These are phyloP conservation scores for Eospalax fontanierii DNA, from an alignment of 2,797 vertebrate genomes.

Conservation along the genomic window DNA sequence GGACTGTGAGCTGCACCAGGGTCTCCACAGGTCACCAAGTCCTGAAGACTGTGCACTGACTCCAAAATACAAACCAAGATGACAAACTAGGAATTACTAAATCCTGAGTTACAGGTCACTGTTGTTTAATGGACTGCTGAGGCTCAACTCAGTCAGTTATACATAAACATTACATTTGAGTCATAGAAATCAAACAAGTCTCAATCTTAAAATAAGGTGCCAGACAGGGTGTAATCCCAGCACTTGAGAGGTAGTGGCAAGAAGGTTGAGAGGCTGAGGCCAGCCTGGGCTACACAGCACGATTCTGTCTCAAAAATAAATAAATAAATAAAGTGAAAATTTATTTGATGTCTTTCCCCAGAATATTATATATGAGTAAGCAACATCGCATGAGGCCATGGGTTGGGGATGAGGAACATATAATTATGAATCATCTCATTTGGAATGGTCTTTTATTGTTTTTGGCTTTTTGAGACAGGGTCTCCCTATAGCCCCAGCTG, in stretches of 20 bases:
- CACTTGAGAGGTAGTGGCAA: neutral
- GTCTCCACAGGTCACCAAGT: neutral
- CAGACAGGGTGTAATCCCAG: neutral
- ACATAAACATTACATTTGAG: neutral
- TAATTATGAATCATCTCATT: neutral
- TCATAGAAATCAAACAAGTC: neutral
- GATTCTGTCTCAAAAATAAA: neutral
- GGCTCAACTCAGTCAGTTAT: neutral
- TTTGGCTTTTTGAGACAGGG: too few species aligned
- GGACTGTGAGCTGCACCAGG: neutral
- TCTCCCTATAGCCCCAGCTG: too few species aligned
- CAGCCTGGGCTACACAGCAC: neutral
- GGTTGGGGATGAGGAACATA: neutral
- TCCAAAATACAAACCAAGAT: conserved; percentile 48
- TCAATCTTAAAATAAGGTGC: neutral
- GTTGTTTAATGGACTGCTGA: neutral
- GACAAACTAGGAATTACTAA: neutral
- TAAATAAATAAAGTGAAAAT: neutral
- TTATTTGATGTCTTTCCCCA: neutral
- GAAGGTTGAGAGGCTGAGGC: neutral
- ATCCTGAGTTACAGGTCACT: neutral
- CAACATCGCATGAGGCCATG: neutral
- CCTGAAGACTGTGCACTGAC: neutral
- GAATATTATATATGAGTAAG: neutral
- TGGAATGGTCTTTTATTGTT: neutral